Base-by-base conservation (phyloP, 2,113 vertebrate genomes). In the Martes martes region DNA sequence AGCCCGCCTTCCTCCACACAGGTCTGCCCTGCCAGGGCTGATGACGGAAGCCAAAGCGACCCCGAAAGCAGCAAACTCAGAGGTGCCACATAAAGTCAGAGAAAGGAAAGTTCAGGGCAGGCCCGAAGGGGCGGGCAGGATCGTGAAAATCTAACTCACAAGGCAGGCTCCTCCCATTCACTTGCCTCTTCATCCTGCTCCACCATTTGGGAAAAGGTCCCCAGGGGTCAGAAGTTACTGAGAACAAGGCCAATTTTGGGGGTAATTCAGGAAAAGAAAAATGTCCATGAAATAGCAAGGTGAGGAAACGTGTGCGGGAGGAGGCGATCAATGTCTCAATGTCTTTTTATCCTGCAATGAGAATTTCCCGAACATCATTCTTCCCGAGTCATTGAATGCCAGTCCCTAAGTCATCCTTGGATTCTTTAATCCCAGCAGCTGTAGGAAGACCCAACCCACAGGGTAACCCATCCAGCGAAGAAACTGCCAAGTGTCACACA, bases 231-330 rank as follows among this genome's bases (percentile, higher is more conserved):
- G 36, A 16, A 82, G n/a, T 47, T 31, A 50, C 15, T 42, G 5
- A 89, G 7, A 96, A 89, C 55, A 26, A 50, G 74, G 36, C 4
- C 33, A 61, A 16, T 73, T 88, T 95, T 59, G 39, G 65, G 21
- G 16, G 24, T 78, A 84, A 80, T 39, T 47, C 11, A 80, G n/a
- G 16, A 81, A 83, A 47, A 82, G 33, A 91, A 91, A 96, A 95
- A 82, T 52, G 26, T 13, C 80, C 23, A 59, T 50, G 15, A 82
- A 82, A 55, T 33, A 91, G 33, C 7, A 14, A 86, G 24, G 31
- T 55, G 23, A 94, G 18, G 8, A 36, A 82, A 67, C 90, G 39
- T 24, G 79, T 81, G 39, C 31, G 10, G 5, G 14, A 19, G 57
- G 82, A 71, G 73, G 16, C 11, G 6, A 52, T 19, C 26, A 13